Conservation (phyloP, 2,888 invertebrate species). For the Apodemia duryi region DNA sequence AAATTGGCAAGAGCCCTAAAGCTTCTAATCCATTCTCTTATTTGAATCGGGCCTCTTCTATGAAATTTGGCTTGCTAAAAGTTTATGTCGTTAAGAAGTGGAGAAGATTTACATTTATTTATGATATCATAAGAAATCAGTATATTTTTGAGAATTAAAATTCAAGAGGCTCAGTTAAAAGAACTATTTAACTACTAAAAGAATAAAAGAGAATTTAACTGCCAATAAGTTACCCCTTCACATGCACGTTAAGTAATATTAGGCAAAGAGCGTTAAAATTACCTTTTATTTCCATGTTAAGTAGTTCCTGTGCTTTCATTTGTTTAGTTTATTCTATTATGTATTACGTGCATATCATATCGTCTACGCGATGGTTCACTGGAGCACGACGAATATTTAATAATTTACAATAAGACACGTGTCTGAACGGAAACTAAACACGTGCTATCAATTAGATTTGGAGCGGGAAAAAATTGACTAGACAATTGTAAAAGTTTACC, state of each 20-base stretch:
- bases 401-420: slow-evolving; percentile 66
- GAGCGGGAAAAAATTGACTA: slow-evolving; percentile 49
- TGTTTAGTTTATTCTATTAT: slow-evolving; percentile 36
- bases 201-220: not conserved
- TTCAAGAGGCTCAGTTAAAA: not conserved
- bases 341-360: slow-evolving; percentile 44
- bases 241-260: not conserved
- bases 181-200: no score
- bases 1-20: no score
- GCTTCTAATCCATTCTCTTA: no score
- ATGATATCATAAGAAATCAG: not conserved
- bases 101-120: no score
- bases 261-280: slow-evolving; percentile 37
- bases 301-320: slow-evolving; percentile 49
- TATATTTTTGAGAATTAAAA: not conserved
- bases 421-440: slow-evolving; percentile 66
- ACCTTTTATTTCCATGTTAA: slow-evolving; percentile 53
- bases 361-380: slow-evolving; percentile 40
- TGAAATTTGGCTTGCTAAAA: no score
- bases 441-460: slow-evolving; percentile 74
- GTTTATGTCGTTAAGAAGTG: no score
- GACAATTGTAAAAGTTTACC: slow-evolving; percentile 47
- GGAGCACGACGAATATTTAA: slow-evolving; percentile 64
- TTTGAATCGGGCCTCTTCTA: no score
- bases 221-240: not conserved